These are phyloP conservation scores for Pelochelys cantorii DNA, from an alignment of 2,797 vertebrate genomes.

Conservation along the genomic window DNA sequence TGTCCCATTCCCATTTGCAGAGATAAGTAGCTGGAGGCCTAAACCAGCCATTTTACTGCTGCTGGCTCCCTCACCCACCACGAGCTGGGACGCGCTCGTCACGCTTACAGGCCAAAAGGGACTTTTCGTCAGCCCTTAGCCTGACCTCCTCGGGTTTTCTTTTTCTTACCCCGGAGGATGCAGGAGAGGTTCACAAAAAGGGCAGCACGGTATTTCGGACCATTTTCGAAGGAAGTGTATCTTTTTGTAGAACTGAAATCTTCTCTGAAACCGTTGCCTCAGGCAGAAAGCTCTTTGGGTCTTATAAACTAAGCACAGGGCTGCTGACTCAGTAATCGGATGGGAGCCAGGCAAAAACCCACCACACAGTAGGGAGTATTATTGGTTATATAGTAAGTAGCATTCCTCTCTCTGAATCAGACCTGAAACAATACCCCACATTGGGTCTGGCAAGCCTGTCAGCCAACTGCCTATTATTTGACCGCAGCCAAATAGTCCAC, in stretches of 20 bases:
- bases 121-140: background rate
- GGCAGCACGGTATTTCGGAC: background rate
- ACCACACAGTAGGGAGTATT: background rate
- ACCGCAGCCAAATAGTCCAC: too few relatives aligned
- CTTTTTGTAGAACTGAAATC: background rate
- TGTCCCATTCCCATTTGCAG: background rate
- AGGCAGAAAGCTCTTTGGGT: constrained; percentile 28
- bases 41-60: background rate
- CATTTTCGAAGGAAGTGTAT: constrained; percentile 7
- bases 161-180: too few relatives aligned
- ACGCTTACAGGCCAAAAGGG: background rate
- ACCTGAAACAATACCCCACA: background rate
- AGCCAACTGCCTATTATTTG: too few relatives aligned
- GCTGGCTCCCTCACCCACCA: background rate
- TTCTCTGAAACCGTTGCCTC: background rate
- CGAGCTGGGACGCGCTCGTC: background rate
- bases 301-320: constrained; percentile 35
- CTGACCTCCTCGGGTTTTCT: too few relatives aligned
- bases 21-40: background rate
- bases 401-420: background rate
- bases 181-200: background rate
- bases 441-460: background rate
- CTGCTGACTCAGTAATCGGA: constrained; percentile 39
- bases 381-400: background rate
- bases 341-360: background rate